Percentiles rank a stretch among this genome's conserved stretches.
phyloP scores from a whole-genome alignment of 2,113 vertebrate genomes.

The Orcinus orca region DNA sequence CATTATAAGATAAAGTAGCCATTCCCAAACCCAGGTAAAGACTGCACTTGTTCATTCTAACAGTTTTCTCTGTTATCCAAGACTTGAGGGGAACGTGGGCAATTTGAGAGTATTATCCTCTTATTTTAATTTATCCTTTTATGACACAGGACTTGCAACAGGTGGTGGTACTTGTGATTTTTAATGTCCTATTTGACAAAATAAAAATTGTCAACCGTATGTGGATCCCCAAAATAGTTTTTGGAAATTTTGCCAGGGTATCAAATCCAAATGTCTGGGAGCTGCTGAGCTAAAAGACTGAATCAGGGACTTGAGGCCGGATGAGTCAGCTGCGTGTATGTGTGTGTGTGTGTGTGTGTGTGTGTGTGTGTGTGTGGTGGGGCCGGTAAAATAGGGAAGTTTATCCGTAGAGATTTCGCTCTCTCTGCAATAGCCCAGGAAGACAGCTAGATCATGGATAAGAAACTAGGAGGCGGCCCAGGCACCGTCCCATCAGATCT shows the following conservation, averaged over 20 bases:
- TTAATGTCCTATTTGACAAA: conserved; percentile 57
- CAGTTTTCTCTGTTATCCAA: not conserved
- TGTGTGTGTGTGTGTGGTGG: rapidly evolving
- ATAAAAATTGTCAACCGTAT: conserved; percentile 40
- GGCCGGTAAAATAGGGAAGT: not conserved
- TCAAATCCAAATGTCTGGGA: conserved; percentile 44
- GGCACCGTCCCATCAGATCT: not conserved
- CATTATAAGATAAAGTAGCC: not conserved
- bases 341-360: not conserved
- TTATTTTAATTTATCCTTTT: conserved; percentile 3
- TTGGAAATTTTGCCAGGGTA: not conserved
- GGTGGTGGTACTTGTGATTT: conserved; percentile 28
- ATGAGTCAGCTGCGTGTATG: not conserved
- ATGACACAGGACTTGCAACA: not conserved
- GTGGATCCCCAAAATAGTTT: conserved; percentile 30
- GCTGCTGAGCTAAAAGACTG: not conserved
- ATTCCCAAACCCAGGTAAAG: not conserved
- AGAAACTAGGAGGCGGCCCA: not conserved
- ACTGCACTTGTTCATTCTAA: not conserved
- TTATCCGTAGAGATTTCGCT: not conserved
- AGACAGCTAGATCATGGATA: not conserved
- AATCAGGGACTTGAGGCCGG: not conserved
- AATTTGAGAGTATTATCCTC: not conserved
- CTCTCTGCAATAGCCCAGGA: not conserved
- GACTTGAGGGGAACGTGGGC: not conserved